phyloP scores from a whole-genome alignment of 2,113 vertebrate species.

The Ifrita kowaldi region DNA sequence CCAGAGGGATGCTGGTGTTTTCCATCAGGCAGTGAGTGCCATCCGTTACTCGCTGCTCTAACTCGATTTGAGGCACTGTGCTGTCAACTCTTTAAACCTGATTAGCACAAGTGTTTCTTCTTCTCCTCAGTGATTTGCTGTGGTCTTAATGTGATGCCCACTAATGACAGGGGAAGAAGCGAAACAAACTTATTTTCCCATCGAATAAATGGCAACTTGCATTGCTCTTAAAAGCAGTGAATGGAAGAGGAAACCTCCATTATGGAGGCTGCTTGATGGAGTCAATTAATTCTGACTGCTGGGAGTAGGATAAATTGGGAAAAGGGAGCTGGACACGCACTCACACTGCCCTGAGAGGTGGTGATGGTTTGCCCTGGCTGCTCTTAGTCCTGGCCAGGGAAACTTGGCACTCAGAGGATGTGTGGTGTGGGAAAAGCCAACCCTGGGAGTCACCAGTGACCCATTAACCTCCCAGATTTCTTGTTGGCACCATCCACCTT shows the following conservation, averaged over 20 bases:
- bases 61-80: neutral
- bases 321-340: rapidly evolving
- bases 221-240: neutral
- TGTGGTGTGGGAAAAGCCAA: neutral
- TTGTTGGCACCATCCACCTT: neutral
- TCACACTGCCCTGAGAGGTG: neutral
- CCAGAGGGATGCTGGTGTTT: neutral
- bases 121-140: neutral
- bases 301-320: neutral
- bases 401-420: neutral
- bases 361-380: neutral
- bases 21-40: neutral
- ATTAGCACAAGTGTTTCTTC: slow-evolving; percentile 26
- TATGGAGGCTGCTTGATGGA: neutral
- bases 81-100: neutral
- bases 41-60: neutral
- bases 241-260: neutral
- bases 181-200: neutral
- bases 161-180: neutral
- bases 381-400: neutral
- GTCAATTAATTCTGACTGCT: neutral
- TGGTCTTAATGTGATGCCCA: neutral
- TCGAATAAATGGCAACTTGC: neutral
- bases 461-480: neutral
- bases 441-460: neutral